Percentiles rank a stretch among this genome's conserved stretches.
Evolutionary conservation across 2,113 vertebrate genomes (phyloP).

Genomic region (Chaetorhynchus papuensis): DNA sequence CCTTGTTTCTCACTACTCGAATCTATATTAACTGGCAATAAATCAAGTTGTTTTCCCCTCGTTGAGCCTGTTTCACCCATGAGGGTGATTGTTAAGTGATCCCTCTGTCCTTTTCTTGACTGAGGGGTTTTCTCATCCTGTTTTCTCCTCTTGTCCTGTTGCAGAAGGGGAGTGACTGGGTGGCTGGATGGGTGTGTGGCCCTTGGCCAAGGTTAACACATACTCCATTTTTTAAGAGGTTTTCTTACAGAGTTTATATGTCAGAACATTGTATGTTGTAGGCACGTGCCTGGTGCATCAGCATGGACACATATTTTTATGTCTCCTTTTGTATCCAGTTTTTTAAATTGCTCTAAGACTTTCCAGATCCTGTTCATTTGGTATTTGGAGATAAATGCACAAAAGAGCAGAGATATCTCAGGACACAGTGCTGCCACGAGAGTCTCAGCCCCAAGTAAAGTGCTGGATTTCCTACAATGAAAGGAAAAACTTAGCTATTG

Average conservation of each 20-base stretch:
- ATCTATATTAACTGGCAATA: background rate
- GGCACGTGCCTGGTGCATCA: background rate
- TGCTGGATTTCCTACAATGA: background rate
- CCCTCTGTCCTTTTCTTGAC: background rate
- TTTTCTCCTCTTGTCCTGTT: background rate
- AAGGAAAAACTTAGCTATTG: background rate
- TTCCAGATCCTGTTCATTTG: background rate
- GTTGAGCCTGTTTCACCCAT: background rate
- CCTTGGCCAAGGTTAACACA: background rate
- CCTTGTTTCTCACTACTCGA: background rate
- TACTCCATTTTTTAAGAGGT: background rate
- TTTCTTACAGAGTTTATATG: background rate
- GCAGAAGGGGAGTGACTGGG: background rate
- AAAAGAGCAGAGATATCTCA: background rate
- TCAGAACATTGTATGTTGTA: accelerated
- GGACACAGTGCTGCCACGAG: background rate
- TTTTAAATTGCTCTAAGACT: background rate
- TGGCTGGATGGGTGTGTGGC: background rate
- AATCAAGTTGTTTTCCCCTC: background rate
- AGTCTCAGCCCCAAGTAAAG: background rate
- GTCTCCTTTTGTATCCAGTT: background rate
- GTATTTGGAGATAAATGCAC: background rate
- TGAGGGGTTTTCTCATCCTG: background rate
- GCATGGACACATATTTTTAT: background rate
- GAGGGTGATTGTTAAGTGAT: background rate